Base-by-base conservation (phyloP, 30 jellyfish, hydroid and myxozoan species). In the Phacellophora camtschatica region DNA sequence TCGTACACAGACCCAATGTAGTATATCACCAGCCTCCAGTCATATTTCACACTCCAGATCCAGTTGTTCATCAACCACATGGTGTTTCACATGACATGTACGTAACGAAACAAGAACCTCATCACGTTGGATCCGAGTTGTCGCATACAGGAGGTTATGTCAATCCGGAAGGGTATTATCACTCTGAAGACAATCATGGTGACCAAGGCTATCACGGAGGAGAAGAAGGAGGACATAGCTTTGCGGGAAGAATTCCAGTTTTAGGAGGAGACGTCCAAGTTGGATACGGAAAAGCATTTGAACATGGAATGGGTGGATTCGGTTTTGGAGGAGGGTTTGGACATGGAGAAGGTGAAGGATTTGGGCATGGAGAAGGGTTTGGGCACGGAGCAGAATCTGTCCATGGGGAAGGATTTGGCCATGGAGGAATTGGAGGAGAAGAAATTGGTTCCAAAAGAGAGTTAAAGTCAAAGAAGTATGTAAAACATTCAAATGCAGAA, bases 61-160 rank as follows among this genome's bases (percentile, higher is more conserved):
- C 97, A 3, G 80, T 74, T 6, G 90, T 88, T 24, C 92, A 90
- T 57, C 89, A 66, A 41, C 93, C 95, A 67, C 81, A 61, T 16
- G 89, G 84, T 18, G 88, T 90, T 18, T 90, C 97, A 22, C 97
- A 90, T 49, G 95, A 90, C 74, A 82, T 74, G 95, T 90, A 79
- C 84, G 77, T 90, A 20, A 66, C 88, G 27, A 96, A 55, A 19
- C 83, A 62, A 51, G 94, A 71, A 28, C 97, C 97, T 2, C 88
- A 73, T 31, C 86, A 70, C 22, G 81, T 68, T 20, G 93, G 92
- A 16, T 90, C 97, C 0, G 89, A 71, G 7, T 31, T 74, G 15
- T 63, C 82, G 16, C 96, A 75, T 53, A 85, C 54, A 43, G 97
- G 97, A 2, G 97, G 98, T 9, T 42, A 19, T 32, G 74, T 66